These are phyloP conservation scores for Drosophila macrothrix DNA, from an alignment of 2,888 invertebrate genomes.

Conservation along the genomic window DNA sequence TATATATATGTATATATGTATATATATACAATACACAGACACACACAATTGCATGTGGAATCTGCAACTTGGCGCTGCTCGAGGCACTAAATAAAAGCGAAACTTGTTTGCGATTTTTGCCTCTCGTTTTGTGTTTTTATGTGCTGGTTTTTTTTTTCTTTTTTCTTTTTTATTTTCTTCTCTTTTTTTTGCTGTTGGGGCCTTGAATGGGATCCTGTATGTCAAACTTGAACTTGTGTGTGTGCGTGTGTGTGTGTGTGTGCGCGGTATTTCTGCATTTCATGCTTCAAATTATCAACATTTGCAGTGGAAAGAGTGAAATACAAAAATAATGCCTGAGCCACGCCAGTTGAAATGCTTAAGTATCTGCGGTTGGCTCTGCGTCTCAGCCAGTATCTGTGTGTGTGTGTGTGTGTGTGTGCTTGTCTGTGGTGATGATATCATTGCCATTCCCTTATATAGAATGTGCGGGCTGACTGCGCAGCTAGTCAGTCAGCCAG, in stretches of 20 bases:
- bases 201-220: slow-evolving; percentile 81
- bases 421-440: slow-evolving; percentile 64
- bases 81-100: slow-evolving; percentile 79
- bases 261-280: slow-evolving; percentile 68
- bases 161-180: slow-evolving; percentile 18
- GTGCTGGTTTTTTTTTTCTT: slow-evolving; percentile 9
- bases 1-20: slow-evolving; percentile 13
- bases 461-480: slow-evolving; percentile 59
- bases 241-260: slow-evolving; percentile 36
- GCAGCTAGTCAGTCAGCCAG: slow-evolving; percentile 48
- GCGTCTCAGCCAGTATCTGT: slow-evolving; percentile 17
- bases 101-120: slow-evolving; percentile 73
- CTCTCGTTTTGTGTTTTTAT: slow-evolving; percentile 32
- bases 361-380: slow-evolving; percentile 58
- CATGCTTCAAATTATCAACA: slow-evolving; percentile 71
- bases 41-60: slow-evolving; percentile 50
- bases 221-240: slow-evolving; percentile 73
- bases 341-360: slow-evolving; percentile 59
- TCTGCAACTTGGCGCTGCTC: slow-evolving; percentile 76
- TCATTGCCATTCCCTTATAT: slow-evolving; percentile 65
- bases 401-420: slow-evolving; percentile 19
- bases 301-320: slow-evolving; percentile 62
- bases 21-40: slow-evolving; percentile 17
- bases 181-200: slow-evolving; percentile 63
- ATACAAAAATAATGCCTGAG: slow-evolving; percentile 54